Evolutionary conservation across 2,113 vertebrate species (phyloP).

Genomic region (Candoia aspera): DNA sequence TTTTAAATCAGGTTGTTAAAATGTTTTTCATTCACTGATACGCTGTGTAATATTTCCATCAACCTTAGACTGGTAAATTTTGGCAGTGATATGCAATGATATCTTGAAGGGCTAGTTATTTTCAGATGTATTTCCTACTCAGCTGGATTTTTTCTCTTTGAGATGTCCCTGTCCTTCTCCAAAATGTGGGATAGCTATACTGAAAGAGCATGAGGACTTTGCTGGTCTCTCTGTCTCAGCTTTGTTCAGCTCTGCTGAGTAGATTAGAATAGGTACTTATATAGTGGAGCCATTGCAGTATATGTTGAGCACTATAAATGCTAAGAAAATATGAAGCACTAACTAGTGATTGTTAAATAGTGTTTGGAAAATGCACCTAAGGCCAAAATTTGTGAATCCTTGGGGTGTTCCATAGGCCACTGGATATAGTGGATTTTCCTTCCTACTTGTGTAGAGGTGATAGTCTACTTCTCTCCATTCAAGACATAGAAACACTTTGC

Average conservation of each 20-base stretch:
- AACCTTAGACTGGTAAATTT: not conserved
- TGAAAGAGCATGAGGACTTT: not conserved
- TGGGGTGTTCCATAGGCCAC: not conserved
- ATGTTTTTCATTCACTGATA: constrained; percentile 5
- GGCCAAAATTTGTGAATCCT: not conserved
- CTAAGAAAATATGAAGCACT: not conserved
- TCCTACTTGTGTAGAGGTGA: not conserved
- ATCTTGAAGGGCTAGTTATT: not conserved
- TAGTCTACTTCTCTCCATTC: not conserved
- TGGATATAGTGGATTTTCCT: not conserved
- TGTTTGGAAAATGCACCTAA: not conserved
- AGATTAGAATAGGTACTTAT: not conserved
- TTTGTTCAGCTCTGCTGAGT: not conserved
- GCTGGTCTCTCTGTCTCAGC: not conserved
- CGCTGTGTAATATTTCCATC: not conserved
- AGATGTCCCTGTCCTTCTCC: not conserved
- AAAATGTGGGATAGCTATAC: not conserved
- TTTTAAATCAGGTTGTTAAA: not conserved
- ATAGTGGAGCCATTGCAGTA: not conserved
- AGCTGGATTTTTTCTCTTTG: not conserved
- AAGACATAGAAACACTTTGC: not conserved
- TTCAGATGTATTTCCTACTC: not conserved
- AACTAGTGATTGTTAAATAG: not conserved
- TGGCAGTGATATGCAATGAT: not conserved
- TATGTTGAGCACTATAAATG: not conserved